A percentile compares a stretch with the other conserved stretches of the same genome.
Conservation (phyloP, 2,113 vertebrate species). For the Larimichthys polyactis region DNA sequence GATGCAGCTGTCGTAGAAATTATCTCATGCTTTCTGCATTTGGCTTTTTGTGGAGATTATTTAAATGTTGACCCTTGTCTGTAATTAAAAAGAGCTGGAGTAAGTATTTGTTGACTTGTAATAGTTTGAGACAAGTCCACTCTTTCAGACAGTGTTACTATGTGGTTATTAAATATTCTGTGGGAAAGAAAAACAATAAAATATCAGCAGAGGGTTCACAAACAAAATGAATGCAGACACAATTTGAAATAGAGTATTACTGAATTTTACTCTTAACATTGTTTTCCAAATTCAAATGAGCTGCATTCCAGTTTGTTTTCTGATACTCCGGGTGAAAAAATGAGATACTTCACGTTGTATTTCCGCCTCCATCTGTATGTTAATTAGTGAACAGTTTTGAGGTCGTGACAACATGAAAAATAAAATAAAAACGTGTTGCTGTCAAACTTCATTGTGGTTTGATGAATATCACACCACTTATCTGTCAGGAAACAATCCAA, state of each 20-base stretch:
- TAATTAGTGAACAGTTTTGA: background rate
- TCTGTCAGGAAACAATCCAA: background rate
- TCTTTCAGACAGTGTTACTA: background rate
- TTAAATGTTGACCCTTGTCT: background rate
- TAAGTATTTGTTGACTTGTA: background rate
- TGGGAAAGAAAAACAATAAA: too few species aligned
- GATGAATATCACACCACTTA: background rate
- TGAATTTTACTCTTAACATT: too few species aligned
- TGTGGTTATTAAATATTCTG: background rate
- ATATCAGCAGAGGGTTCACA: too few species aligned
- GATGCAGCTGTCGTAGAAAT: conserved; percentile 24
- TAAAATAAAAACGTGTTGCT: background rate
- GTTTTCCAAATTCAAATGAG: too few species aligned
- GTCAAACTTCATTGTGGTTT: background rate
- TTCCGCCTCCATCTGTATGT: background rate
- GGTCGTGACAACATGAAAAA: background rate
- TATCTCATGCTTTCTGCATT: conserved; percentile 11
- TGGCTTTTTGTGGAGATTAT: background rate
- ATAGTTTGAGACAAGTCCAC: background rate
- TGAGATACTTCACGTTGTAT: background rate
- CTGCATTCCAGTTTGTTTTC: background rate
- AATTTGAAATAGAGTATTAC: too few species aligned
- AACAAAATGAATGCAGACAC: too few species aligned
- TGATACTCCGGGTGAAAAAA: background rate
- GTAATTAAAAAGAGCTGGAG: conserved; percentile 10